Conservation (phyloP, 2,888 invertebrate genomes). For the Apotomis betuletana region DNA sequence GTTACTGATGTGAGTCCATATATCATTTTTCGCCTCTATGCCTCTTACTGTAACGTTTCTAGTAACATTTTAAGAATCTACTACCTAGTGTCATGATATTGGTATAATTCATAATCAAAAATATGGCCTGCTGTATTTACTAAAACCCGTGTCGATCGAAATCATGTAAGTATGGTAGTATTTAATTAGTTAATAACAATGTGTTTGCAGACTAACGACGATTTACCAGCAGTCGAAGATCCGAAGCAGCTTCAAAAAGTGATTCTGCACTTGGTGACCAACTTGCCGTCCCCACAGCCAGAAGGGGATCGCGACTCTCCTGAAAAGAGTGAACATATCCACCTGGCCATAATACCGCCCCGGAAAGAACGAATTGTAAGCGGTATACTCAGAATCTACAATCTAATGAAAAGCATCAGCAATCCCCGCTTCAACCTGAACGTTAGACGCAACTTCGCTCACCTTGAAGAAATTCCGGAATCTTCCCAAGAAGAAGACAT, state of each 20-base stretch:
- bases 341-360: constrained; percentile 65
- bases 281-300: constrained; percentile 60
- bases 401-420: constrained; percentile 54
- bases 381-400: constrained; percentile 69
- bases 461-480: neutral
- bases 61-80: too few species aligned
- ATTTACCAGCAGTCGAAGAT: constrained; percentile 83
- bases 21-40: too few species aligned
- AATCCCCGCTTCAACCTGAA: constrained; percentile 13
- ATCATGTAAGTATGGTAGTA: neutral
- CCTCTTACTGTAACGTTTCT: too few species aligned
- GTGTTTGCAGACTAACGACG: constrained; percentile 46
- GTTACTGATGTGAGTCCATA: constrained; percentile 51
- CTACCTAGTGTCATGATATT: too few species aligned
- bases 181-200: neutral
- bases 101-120: too few species aligned
- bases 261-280: constrained; percentile 84
- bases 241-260: constrained; percentile 86
- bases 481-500: neutral
- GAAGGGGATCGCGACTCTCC: constrained; percentile 41
- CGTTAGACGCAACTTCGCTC: constrained; percentile 9
- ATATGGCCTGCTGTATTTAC: too few species aligned
- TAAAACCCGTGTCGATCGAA: too few species aligned
- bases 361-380: constrained; percentile 65
- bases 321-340: constrained; percentile 43